phyloP scores from a whole-genome alignment of 2,888 invertebrate genomes.

The Thymelicus lineola region DNA sequence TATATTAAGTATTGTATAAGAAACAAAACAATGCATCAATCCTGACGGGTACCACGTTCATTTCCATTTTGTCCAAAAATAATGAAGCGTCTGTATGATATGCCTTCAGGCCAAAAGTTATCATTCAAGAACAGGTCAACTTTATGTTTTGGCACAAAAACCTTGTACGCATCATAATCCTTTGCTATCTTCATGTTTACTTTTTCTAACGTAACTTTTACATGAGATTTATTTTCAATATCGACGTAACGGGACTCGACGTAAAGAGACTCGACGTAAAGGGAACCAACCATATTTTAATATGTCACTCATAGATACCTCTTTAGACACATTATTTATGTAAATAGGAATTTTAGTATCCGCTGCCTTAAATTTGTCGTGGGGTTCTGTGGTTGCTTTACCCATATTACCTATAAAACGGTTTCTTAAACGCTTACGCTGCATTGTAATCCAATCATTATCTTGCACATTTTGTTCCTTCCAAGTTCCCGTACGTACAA shows the following conservation, averaged over 20 bases:
- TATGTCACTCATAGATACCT: slow-evolving; percentile 40
- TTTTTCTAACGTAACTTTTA: slow-evolving; percentile 40
- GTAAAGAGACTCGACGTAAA: too few species aligned
- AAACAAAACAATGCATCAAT: too few species aligned
- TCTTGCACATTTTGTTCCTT: not conserved
- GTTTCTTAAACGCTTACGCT: not conserved
- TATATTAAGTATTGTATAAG: too few species aligned
- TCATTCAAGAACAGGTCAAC: too few species aligned
- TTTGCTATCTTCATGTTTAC: slow-evolving; percentile 41
- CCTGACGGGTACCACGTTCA: too few species aligned
- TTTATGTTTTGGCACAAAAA: too few species aligned
- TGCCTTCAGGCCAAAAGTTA: too few species aligned
- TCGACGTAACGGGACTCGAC: too few species aligned
- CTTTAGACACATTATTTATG: slow-evolving; percentile 44
- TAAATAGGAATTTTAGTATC: slow-evolving; percentile 43
- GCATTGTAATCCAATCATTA: not conserved
- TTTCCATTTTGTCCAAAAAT: too few species aligned
- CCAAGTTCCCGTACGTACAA: not conserved
- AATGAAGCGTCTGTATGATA: too few species aligned
- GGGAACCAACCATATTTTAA: slow-evolving; percentile 39
- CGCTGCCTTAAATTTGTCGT: slow-evolving; percentile 41
- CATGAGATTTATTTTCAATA: slow-evolving; percentile 36
- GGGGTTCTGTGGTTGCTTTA: slow-evolving; percentile 28
- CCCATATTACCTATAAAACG: slow-evolving; percentile 11
- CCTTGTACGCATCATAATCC: not conserved